Base-by-base conservation (phyloP, 2,888 invertebrate genomes). In the Geotrupes spiniger region DNA sequence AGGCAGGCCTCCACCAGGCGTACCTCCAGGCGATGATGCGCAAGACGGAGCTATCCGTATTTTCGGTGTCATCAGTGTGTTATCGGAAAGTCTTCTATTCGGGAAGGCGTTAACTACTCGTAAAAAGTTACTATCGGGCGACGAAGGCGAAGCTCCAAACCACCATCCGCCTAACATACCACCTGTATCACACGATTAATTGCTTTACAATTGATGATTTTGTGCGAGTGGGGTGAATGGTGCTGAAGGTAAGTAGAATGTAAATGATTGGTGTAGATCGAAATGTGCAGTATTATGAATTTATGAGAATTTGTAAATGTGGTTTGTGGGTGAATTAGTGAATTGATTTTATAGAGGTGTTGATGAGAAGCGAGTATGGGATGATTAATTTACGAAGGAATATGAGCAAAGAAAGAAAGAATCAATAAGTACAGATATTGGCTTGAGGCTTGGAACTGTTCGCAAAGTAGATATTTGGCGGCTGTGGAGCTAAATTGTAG, bases 61-160 rank as follows among this genome's bases (percentile, higher is more conserved):
- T 74, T 91, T 91, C 27, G 92, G 91, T 54, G 89, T 89, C 87
- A 92, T 90, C 66, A 93, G 76, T 38, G 92, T 92, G 71, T 94
- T 94, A 74, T 94, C 94, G 15, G 92, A 93, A 45, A 93, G 81
- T 42, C 94, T 85, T 43, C 93, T 84, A 69, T 85, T 91, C 42
- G 91, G 89, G 71, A 92, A 88, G 4, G 78, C 75, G 54, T 87
- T 85, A 67, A 84, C 83, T 25, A 94, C 93, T 47, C 90, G 84
- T 67, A 94, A 77, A 77, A 92, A 91, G 74, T 92, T 92, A 70
- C 83, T 85, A 68, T 88, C 89, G 56, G 86, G 89, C n/a, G 87
- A 85, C 9, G 89, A 87, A 15, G 88, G 87, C 49, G 84, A 85
- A n/a, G 84, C 86, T 36, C 89, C 88, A 69, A 89, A 89, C 85